phyloP scores from a whole-genome alignment of 2,113 vertebrate genomes.

The Nannobrachium achirus region DNA sequence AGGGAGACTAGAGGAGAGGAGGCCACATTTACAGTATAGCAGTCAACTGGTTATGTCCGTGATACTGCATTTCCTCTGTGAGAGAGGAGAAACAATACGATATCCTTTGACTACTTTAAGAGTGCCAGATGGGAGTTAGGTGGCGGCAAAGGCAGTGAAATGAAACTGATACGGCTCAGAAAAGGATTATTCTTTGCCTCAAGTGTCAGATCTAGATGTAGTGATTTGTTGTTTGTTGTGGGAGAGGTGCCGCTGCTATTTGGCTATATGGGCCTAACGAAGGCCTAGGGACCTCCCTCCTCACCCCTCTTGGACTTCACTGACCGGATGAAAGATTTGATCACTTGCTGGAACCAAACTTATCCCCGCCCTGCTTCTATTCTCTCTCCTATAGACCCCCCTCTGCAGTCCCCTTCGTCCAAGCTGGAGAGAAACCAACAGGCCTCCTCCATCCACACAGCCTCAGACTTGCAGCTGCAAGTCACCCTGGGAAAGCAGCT shows the following conservation, averaged over 20 bases:
- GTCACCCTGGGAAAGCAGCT: too few relatives aligned
- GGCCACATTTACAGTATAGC: slow-evolving; percentile 22
- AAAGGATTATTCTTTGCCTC: slow-evolving; percentile 35
- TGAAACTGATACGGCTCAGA: slow-evolving; percentile 16
- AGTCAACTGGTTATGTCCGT: slow-evolving; percentile 16
- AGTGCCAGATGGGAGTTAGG: slow-evolving; percentile 16
- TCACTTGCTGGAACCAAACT: too few relatives aligned
- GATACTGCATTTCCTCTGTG: background rate
- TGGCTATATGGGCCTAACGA: slow-evolving; percentile 9
- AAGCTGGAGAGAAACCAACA: too few relatives aligned
- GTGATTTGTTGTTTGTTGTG: slow-evolving; percentile 20
- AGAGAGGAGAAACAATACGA: slow-evolving; percentile 30
- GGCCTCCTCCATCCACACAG: too few relatives aligned
- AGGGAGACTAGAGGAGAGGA: background rate
- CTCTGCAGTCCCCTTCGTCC: too few relatives aligned
- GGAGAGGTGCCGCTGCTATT: background rate
- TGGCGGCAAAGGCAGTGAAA: slow-evolving; percentile 1
- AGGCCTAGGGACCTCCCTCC: background rate
- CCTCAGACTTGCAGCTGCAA: too few relatives aligned
- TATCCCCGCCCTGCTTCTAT: too few relatives aligned
- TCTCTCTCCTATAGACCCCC: too few relatives aligned
- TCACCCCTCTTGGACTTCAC: too few relatives aligned
- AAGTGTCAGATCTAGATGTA: slow-evolving; percentile 33
- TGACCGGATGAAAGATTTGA: too few relatives aligned
- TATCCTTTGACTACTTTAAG: slow-evolving; percentile 21